Evolutionary conservation across 2,888 invertebrate genomes (phyloP).

Genomic region (Drosophila tanythrix): DNA sequence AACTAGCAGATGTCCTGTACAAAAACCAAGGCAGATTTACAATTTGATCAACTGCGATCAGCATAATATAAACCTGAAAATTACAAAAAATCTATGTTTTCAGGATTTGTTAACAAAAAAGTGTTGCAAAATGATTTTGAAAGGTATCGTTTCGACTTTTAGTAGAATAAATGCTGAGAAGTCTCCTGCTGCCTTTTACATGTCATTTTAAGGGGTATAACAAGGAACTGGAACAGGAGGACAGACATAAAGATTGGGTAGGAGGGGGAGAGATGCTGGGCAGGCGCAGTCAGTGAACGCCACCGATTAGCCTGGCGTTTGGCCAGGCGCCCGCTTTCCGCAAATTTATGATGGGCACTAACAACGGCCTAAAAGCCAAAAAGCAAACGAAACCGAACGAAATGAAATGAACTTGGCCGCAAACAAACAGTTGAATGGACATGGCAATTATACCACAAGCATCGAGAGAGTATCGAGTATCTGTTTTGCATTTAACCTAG

Average conservation of each 20-base stretch:
- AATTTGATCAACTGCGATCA: not conserved
- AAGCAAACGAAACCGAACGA: slow-evolving; percentile 36
- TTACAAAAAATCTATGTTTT: not conserved
- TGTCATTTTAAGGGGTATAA: slow-evolving; percentile 9
- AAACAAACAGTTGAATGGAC: slow-evolving; percentile 75
- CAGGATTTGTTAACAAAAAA: not conserved
- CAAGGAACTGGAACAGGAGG: slow-evolving; percentile 5
- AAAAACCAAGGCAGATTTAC: not conserved
- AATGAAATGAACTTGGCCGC: slow-evolving; percentile 63
- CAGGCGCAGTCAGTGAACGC: slow-evolving; percentile 64
- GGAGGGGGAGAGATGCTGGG: not conserved
- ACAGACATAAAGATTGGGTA: not conserved
- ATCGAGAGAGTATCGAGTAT: slow-evolving; percentile 24
- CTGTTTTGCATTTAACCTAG: slow-evolving; percentile 34
- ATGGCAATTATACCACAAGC: slow-evolving; percentile 66
- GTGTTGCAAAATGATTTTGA: not conserved
- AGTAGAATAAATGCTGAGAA: not conserved
- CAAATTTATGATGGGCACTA: slow-evolving; percentile 76
- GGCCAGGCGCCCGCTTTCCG: slow-evolving; percentile 56
- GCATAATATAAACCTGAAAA: not conserved
- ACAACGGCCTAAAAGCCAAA: slow-evolving; percentile 63
- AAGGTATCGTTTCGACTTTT: not conserved
- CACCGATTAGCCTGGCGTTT: slow-evolving; percentile 72
- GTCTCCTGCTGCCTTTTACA: no score
- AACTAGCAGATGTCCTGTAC: slow-evolving; percentile 1